Evolutionary conservation across 2,888 invertebrate genomes (phyloP).

Genomic region (Trissolcus brochymenae): DNA sequence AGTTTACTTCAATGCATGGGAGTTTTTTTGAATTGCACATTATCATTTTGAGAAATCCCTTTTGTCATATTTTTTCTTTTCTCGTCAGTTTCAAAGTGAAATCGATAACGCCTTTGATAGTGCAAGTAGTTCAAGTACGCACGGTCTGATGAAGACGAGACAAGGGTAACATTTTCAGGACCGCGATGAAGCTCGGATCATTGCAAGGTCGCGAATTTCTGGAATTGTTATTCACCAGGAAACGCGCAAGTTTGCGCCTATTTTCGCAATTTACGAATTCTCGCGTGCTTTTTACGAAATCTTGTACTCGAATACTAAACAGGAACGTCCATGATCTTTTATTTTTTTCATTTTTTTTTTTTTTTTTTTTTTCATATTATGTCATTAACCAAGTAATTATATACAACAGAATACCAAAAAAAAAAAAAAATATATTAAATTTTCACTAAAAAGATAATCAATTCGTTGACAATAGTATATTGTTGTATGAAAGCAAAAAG

Average conservation of each 20-base stretch:
- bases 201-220: constrained; percentile 49
- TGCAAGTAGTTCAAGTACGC: constrained; percentile 59
- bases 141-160: constrained; percentile 53
- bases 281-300: constrained; percentile 50
- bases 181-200: constrained; percentile 43
- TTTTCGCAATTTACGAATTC: constrained; percentile 53
- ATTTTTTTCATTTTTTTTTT: constrained; percentile 8
- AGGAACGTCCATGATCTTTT: constrained; percentile 53
- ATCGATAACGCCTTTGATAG: constrained; percentile 57
- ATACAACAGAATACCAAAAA: neutral
- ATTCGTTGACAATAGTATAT: too few species aligned
- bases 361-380: constrained; percentile 20
- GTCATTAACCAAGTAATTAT: constrained; percentile 40
- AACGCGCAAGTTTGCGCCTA: constrained; percentile 48
- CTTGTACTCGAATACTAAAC: constrained; percentile 37
- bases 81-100: constrained; percentile 22
- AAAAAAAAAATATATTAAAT: neutral
- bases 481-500: too few species aligned
- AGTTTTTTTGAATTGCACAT: too few species aligned
- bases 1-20: neutral
- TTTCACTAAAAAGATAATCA: too few species aligned
- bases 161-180: constrained; percentile 57
- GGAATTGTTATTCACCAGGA: constrained; percentile 41
- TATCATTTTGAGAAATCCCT: neutral
- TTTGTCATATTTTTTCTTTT: constrained; percentile 20